These are phyloP conservation scores for Aldrovandia affinis DNA, from an alignment of 2,797 vertebrate genomes.

Conservation along the genomic window DNA sequence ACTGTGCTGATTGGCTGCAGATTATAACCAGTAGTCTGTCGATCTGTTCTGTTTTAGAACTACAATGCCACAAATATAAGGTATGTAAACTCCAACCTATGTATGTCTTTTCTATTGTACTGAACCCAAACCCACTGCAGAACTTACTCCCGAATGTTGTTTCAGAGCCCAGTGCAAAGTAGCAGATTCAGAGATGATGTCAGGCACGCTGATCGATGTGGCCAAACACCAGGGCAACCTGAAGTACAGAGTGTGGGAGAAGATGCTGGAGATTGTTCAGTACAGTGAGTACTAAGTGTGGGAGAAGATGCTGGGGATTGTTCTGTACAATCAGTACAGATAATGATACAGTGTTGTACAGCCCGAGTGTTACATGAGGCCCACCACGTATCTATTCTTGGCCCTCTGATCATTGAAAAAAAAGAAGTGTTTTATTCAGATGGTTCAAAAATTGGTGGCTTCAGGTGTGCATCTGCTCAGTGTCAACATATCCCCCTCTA, in stretches of 20 bases:
- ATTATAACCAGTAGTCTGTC: neutral
- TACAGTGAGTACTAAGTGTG: constrained; percentile 65
- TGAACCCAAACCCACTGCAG: neutral
- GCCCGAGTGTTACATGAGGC: too few species aligned
- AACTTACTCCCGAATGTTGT: constrained; percentile 22
- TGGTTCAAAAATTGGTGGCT: too few species aligned
- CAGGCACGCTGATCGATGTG: constrained; percentile 59
- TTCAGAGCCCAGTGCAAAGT: constrained; percentile 22
- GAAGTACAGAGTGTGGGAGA: constrained; percentile 77
- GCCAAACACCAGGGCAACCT: constrained; percentile 75
- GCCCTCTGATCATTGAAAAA: too few species aligned
- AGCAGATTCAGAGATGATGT: neutral
- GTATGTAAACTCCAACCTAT: neutral
- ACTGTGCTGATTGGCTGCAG: too few species aligned
- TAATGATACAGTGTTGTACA: too few species aligned
- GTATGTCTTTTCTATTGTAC: neutral
- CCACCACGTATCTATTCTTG: too few species aligned
- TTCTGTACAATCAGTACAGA: constrained; percentile 44
- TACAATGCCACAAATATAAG: neutral
- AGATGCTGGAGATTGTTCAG: constrained; percentile 71
- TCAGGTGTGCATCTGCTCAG: too few species aligned
- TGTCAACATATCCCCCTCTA: too few species aligned
- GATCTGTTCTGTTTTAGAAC: neutral
- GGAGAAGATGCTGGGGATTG: neutral
- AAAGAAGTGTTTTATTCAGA: too few species aligned